phyloP scores from a whole-genome alignment of 2,113 vertebrate species.

The Petaurus breviceps region DNA sequence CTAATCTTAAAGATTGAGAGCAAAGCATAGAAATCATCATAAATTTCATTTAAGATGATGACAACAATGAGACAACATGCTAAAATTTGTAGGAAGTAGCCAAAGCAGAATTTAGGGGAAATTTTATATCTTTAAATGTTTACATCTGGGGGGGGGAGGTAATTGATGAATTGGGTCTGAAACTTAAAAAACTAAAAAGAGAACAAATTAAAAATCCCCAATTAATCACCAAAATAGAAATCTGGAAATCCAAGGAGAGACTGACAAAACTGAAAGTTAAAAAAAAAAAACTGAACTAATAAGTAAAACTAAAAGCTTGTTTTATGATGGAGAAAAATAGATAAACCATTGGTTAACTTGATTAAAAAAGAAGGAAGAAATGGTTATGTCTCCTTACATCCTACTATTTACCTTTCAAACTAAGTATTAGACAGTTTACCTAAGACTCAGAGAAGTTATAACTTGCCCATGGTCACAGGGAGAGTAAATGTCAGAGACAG shows the following conservation, averaged over 20 bases:
- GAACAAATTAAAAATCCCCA: neutral
- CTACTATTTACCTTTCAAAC: neutral
- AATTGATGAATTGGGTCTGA: neutral
- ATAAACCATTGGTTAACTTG: neutral
- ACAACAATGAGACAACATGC: neutral
- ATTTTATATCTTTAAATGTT: neutral
- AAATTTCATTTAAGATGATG: neutral
- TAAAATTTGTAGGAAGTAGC: neutral
- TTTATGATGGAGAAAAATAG: neutral
- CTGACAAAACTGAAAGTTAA: neutral
- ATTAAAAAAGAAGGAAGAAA: neutral
- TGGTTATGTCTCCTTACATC: neutral
- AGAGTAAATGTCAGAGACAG: neutral
- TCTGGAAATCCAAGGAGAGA: neutral
- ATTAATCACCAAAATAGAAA: neutral
- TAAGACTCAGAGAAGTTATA: neutral
- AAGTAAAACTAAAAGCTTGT: neutral
- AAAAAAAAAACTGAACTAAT: neutral
- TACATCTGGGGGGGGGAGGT: neutral
- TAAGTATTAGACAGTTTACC: neutral
- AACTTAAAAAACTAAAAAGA: neutral
- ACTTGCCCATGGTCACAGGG: accelerated
- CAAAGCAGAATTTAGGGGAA: neutral
- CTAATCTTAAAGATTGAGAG: neutral
- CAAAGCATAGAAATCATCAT: neutral